Conservation (phyloP, 1,140 invertebrate genomes). For the Drosophila sproati region DNA sequence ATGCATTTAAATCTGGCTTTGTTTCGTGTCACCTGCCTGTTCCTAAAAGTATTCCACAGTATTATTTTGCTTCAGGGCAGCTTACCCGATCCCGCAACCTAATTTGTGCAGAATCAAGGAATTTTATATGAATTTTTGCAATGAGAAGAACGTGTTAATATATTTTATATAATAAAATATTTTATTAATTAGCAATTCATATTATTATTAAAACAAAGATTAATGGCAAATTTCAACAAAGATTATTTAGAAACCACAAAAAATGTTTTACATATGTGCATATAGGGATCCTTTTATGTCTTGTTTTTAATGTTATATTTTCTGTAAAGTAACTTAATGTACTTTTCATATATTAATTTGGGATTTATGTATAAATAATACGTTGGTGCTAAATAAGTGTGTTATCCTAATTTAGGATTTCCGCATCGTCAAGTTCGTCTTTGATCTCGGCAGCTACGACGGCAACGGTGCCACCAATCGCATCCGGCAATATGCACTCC, state of each 20-base stretch:
- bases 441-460: slow-evolving; percentile 48
- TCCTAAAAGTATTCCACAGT: too few species aligned
- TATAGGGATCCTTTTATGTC: neutral
- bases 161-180: neutral
- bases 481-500: slow-evolving; percentile 66
- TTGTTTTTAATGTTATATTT: neutral
- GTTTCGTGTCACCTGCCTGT: too few species aligned
- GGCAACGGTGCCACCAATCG: neutral
- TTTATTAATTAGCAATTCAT: slow-evolving; percentile 5
- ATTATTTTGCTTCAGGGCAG: too few species aligned
- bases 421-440: slow-evolving; percentile 61
- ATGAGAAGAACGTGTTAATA: neutral
- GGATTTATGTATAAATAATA: slow-evolving; percentile 3
- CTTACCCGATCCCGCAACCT: too few species aligned
- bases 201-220: slow-evolving; percentile 17
- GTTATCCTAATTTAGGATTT: slow-evolving; percentile 39
- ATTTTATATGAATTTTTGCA: neutral
- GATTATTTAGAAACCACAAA: slow-evolving; percentile 1
- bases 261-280: slow-evolving; percentile 20
- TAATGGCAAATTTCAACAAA: slow-evolving; percentile 5
- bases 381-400: neutral
- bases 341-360: slow-evolving; percentile 41
- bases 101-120: too few species aligned
- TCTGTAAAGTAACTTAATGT: slow-evolving; percentile 71
- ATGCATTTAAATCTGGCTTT: too few species aligned